phyloP scores from a whole-genome alignment of 2,797 vertebrate genomes.

The Columba guinea region DNA sequence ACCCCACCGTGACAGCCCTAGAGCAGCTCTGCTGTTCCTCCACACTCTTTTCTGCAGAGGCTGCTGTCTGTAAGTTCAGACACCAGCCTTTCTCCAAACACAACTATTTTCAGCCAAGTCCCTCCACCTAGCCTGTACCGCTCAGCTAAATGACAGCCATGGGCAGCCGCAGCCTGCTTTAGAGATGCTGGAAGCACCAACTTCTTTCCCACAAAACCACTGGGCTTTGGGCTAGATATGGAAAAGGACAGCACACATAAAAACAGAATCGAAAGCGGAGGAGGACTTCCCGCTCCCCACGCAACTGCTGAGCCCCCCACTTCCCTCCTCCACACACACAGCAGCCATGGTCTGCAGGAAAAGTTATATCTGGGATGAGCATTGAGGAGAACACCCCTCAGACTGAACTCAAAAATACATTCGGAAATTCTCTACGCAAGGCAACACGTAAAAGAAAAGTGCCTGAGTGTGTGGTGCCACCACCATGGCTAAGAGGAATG shows the following conservation, averaged over 20 bases:
- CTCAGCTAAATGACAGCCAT: accelerated
- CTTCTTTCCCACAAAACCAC: not conserved
- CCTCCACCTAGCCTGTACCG: not conserved
- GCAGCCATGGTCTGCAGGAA: not conserved
- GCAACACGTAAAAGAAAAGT: not conserved
- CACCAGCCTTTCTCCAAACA: not conserved
- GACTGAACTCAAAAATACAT: not conserved
- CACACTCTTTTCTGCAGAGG: not conserved
- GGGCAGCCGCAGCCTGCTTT: not conserved
- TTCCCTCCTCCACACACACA: not conserved
- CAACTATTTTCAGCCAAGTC: not conserved
- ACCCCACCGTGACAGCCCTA: not conserved
- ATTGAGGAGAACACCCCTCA: not conserved
- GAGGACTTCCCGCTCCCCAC: not conserved
- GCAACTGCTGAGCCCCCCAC: not conserved
- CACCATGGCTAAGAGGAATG: too few species aligned
- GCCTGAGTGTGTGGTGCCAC: not conserved
- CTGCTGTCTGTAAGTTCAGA: not conserved
- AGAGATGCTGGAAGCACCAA: not conserved
- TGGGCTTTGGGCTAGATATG: not conserved
- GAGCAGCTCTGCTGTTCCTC: not conserved
- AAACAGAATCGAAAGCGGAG: not conserved
- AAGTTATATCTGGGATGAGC: not conserved
- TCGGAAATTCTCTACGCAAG: not conserved
- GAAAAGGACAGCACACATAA: not conserved